Evolutionary conservation across 35 echinoderm and acorn worm genomes (phyloP), one percentile per base, ranked within the genome.

Genomic region (Hemicentrotus pulcherrimus): DNA sequence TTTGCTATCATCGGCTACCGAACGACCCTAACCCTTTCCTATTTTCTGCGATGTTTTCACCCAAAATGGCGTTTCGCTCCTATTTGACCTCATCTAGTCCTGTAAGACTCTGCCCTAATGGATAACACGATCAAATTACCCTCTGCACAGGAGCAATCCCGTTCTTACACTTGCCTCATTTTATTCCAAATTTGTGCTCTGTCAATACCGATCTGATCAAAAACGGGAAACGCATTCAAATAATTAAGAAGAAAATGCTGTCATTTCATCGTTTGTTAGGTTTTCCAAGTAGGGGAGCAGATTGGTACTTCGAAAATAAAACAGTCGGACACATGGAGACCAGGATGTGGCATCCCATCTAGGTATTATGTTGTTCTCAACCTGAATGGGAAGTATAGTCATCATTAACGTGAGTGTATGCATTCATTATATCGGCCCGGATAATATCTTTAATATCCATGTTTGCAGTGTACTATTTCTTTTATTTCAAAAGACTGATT

Each of bases 91-190:
- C 24, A 59, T 78, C 28, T 47, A 47, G 32, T 90, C 32, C 88
- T 22, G 32, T 47, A 47, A 90, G 88, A 12, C 14, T 9, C 16
- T 45, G 32, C 24, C 88, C 15, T 90, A 90, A 90, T 90, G 88
- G 88, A 90, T 16, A 47, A 9, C 88, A 33, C 32, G 88, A 90
- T 90, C 88, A 46, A 90, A 90, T 90, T 90, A 90, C 88, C 32
- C 32, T 9, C 9, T 41, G 32, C 88, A 90, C 46, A n/a, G 0
- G 88, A 90, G 65, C 65, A 78, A 78, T n/a, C 19, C 1, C 65
- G 22, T 28, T 78, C 7, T 78, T 7, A 28, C 65, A n/a, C 65
- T 78, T 78, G 19, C 65, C 11, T 59, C 2, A n/a, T 78, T 78
- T 28, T 41, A 5, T 11, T 28, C 65, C 28, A 18, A 2, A 78